Evolutionary conservation across 2,888 invertebrate species (phyloP).

Genomic region (Caenorhabditis sinica): DNA sequence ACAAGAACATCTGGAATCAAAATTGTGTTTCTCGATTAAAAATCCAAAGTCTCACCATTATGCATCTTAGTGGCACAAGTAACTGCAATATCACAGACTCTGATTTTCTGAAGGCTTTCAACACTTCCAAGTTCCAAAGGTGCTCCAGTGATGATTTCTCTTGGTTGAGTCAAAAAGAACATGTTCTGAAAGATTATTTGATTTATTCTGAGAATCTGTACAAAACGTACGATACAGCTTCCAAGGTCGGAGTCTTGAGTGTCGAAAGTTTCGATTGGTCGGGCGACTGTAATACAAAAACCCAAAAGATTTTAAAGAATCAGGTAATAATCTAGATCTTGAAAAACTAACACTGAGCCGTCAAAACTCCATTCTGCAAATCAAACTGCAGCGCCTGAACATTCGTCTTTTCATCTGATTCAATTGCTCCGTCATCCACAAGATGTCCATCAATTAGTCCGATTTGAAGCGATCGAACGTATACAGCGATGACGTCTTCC

Average conservation of each 20-base stretch:
- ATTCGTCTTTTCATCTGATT: constrained; percentile 73
- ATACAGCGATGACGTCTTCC: constrained; percentile 73
- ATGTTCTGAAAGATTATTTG: constrained; percentile 50
- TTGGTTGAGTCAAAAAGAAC: constrained; percentile 54
- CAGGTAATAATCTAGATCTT: too few species aligned
- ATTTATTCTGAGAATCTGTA: too few species aligned
- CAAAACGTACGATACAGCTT: constrained; percentile 57
- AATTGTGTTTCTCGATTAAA: neutral
- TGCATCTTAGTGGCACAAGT: constrained; percentile 63
- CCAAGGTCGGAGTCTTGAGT: constrained; percentile 60
- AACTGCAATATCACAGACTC: constrained; percentile 67
- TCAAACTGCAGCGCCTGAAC: constrained; percentile 74
- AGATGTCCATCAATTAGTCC: constrained; percentile 73
- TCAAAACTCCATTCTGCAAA: constrained; percentile 65
- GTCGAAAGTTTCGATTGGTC: constrained; percentile 60
- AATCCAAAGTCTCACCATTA: constrained; percentile 20
- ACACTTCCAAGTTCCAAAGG: constrained; percentile 53
- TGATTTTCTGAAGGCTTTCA: constrained; percentile 34
- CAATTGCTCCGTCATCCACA: constrained; percentile 67
- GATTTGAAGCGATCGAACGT: constrained; percentile 74
- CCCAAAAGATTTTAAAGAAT: neutral
- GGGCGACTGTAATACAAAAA: constrained; percentile 54
- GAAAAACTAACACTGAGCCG: constrained; percentile 67
- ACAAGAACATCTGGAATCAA: constrained; percentile 49
- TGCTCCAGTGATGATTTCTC: constrained; percentile 60